phyloP scores from a whole-genome alignment of 2,888 invertebrate species.

The Cinara cedri region DNA sequence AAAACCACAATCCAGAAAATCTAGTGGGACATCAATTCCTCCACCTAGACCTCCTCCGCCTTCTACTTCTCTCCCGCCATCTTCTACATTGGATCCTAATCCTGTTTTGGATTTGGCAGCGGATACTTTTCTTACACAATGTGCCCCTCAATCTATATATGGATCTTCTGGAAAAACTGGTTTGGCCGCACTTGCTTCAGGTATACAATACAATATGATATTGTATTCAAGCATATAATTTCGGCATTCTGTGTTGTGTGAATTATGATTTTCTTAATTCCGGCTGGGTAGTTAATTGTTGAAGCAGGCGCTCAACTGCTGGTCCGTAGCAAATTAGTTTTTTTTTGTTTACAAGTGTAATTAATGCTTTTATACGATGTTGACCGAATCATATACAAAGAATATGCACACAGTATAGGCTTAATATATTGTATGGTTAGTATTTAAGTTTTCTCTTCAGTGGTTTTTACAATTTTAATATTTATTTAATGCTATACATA shows the following conservation, averaged over 20 bases:
- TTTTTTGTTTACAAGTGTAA: background rate
- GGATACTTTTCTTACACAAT: slow-evolving; percentile 61
- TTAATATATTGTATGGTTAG: slow-evolving; percentile 21
- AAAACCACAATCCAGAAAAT: slow-evolving; percentile 42
- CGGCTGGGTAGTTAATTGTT: slow-evolving; percentile 15
- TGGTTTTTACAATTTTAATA: slow-evolving; percentile 23
- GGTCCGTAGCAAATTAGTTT: slow-evolving; percentile 30
- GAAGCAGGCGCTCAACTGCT: slow-evolving; percentile 21
- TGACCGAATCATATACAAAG: background rate
- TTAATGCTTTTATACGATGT: slow-evolving; percentile 22
- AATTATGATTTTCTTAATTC: slow-evolving; percentile 48
- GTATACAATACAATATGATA: slow-evolving; percentile 53
- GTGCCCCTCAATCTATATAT: slow-evolving; percentile 58
- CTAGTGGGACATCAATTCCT: slow-evolving; percentile 42
- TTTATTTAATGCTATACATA: slow-evolving; percentile 29
- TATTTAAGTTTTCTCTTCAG: slow-evolving; percentile 20
- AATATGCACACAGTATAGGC: slow-evolving; percentile 9
- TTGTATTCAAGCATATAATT: slow-evolving; percentile 45
- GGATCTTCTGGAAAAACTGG: slow-evolving; percentile 58
- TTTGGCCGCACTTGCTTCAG: slow-evolving; percentile 39
- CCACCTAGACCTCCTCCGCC: slow-evolving; percentile 48
- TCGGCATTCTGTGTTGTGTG: slow-evolving; percentile 47
- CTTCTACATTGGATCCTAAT: slow-evolving; percentile 59
- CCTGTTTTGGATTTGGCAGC: slow-evolving; percentile 59
- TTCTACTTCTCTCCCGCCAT: slow-evolving; percentile 6